Percentiles rank a stretch among this genome's conserved stretches.
These are phyloP conservation scores for Propithecus coquereli DNA, from an alignment of 2,113 vertebrate species.

Conservation along the genomic window DNA sequence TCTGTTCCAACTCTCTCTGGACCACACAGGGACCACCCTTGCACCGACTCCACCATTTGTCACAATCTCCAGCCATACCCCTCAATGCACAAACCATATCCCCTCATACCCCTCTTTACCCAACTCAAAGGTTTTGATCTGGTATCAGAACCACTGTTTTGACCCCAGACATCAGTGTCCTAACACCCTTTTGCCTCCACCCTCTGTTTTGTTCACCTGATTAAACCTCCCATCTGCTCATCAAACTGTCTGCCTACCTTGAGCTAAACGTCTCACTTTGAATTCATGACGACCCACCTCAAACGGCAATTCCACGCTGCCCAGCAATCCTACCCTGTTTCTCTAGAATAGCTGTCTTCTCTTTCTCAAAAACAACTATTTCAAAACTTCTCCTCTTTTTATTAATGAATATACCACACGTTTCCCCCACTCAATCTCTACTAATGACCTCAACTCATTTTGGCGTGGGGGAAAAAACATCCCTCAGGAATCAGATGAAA, in stretches of 20 bases:
- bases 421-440: not conserved
- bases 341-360: not conserved
- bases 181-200: too few species aligned
- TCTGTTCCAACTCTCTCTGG: not conserved
- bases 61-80: too few species aligned
- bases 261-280: not conserved
- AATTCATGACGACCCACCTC: not conserved
- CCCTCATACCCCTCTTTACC: not conserved
- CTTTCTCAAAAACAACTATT: not conserved
- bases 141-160: not conserved
- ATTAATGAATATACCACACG: not conserved
- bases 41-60: not conserved
- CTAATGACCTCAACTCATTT: not conserved
- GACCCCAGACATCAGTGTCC: not conserved
- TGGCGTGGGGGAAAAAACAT: too few species aligned
- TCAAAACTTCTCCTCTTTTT: not conserved
- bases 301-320: not conserved
- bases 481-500: not conserved
- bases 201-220: not conserved
- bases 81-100: too few species aligned
- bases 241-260: not conserved
- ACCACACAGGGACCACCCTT: not conserved
- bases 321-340: not conserved
- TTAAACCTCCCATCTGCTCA: not conserved
- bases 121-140: not conserved